Percentiles rank a stretch among this genome's conserved stretches.
phyloP scores from a whole-genome alignment of 2,888 invertebrate species.

The Baccha elongata region DNA sequence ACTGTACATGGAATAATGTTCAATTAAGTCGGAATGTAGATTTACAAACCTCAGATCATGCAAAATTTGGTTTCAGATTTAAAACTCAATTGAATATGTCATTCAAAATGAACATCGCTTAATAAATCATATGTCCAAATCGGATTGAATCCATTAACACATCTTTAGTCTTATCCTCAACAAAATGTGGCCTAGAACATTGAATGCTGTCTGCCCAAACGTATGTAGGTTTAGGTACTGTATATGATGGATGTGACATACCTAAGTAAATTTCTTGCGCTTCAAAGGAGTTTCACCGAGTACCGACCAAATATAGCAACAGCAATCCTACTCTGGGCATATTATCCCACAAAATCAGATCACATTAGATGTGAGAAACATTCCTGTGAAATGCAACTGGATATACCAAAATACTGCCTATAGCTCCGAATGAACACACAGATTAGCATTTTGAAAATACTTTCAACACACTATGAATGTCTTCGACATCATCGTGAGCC shows the following conservation, averaged over 20 bases:
- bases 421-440: too few species aligned
- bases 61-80: background rate
- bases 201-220: background rate
- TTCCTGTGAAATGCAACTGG: constrained; percentile 13
- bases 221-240: too few species aligned
- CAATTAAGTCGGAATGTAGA: background rate
- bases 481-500: constrained; percentile 11
- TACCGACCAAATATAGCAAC: background rate
- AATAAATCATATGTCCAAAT: constrained; percentile 19
- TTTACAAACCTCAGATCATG: background rate
- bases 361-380: constrained; percentile 31
- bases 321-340: background rate
- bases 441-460: constrained; percentile 47
- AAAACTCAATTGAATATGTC: constrained; percentile 11
- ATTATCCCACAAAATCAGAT: constrained; percentile 8
- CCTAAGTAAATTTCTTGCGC: background rate
- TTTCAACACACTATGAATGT: constrained; percentile 4
- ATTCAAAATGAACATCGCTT: constrained; percentile 18
- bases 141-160: constrained; percentile 46
- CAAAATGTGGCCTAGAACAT: background rate
- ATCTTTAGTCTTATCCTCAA: constrained; percentile 22
- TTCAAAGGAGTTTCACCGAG: background rate
- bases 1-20: background rate
- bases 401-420: constrained; percentile 17
- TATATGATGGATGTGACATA: too few species aligned